phyloP scores from a whole-genome alignment of 2,888 invertebrate species.

The Lamproptera curius region DNA sequence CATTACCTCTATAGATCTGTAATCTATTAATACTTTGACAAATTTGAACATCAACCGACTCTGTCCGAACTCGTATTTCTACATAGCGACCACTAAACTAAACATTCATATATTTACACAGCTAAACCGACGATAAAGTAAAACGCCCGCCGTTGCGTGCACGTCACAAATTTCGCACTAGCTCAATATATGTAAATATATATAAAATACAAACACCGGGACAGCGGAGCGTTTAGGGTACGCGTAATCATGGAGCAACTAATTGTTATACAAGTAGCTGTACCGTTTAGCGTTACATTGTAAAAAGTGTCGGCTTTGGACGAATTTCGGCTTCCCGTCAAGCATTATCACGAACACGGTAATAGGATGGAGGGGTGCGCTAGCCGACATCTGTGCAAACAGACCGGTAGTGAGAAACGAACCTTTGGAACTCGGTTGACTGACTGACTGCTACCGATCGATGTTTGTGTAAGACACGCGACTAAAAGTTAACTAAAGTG shows the following conservation, averaged over 20 bases:
- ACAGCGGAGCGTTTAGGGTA: slow-evolving; percentile 16
- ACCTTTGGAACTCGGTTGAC: slow-evolving; percentile 3
- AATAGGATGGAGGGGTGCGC: slow-evolving; percentile 56
- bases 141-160: background rate
- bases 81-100: too few relatives aligned
- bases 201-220: slow-evolving; percentile 10
- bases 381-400: slow-evolving; percentile 50
- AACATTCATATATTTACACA: too few relatives aligned
- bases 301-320: slow-evolving; percentile 43
- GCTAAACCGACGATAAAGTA: too few relatives aligned
- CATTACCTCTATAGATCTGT: too few relatives aligned
- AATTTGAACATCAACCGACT: too few relatives aligned
- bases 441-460: too few relatives aligned
- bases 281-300: slow-evolving; percentile 35
- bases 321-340: slow-evolving; percentile 59
- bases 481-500: too few relatives aligned
- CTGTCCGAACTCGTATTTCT: too few relatives aligned
- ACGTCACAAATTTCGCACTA: slow-evolving; percentile 7
- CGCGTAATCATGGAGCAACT: slow-evolving; percentile 26
- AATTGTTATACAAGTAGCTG: slow-evolving; percentile 29
- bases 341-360: slow-evolving; percentile 62
- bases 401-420: slow-evolving; percentile 14
- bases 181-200: slow-evolving; percentile 4
- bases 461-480: too few relatives aligned
- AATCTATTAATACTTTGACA: too few relatives aligned